phyloP scores from a whole-genome alignment of 2,888 invertebrate genomes.

The Eupithecia abbreviata region DNA sequence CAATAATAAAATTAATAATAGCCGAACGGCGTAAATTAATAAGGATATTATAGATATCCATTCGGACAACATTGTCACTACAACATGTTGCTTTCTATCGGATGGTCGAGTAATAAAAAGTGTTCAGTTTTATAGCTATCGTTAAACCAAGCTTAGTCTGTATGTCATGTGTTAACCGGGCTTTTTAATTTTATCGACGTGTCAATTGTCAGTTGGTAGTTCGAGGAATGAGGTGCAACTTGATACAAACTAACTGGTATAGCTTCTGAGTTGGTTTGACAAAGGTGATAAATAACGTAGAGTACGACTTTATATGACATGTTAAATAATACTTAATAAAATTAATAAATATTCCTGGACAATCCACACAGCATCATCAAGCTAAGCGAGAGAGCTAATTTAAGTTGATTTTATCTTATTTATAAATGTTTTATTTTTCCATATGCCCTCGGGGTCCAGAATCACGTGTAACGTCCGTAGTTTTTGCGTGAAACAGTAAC shows the following conservation, averaged over 20 bases:
- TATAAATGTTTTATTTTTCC: no score
- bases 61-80: conserved; percentile 30
- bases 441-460: no score
- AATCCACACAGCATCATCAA: no score
- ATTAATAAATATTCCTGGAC: no score
- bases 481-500: no score
- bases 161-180: conserved; percentile 54
- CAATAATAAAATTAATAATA: neutral
- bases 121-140: conserved; percentile 70
- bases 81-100: conserved; percentile 33
- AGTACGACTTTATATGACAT: neutral
- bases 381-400: no score
- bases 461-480: no score
- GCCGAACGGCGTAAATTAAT: conserved; percentile 3
- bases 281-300: neutral
- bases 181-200: conserved; percentile 63
- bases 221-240: conserved; percentile 32
- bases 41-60: neutral
- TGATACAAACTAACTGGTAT: conserved; percentile 30
- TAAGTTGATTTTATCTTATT: no score
- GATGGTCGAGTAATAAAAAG: conserved; percentile 59
- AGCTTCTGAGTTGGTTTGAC: conserved; percentile 9
- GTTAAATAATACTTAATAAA: no score
- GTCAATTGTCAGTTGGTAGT: conserved; percentile 43
- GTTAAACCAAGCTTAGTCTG: conserved; percentile 68